These are phyloP conservation scores for Carpatolechia fugitivella DNA, from an alignment of 2,888 invertebrate species.

Conservation along the genomic window DNA sequence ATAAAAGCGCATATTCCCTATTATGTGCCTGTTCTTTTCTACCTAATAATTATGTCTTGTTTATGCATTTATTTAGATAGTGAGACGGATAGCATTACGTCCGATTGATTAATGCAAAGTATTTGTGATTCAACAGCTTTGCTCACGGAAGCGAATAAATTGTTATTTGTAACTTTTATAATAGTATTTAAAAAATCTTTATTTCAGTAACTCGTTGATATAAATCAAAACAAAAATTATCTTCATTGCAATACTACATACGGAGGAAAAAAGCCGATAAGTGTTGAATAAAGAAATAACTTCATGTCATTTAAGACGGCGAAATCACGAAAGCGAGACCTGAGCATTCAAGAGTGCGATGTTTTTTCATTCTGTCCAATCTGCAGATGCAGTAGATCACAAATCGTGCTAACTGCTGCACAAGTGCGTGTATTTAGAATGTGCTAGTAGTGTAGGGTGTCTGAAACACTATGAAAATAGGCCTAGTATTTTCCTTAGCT, in stretches of 20 bases:
- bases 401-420: not conserved
- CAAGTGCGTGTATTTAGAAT: no score
- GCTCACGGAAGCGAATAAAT: not conserved
- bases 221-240: not conserved
- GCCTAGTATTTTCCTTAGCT: no score
- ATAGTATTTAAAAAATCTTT: no score
- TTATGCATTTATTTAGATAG: not conserved
- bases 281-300: constrained; percentile 7
- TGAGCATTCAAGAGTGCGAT: constrained; percentile 1
- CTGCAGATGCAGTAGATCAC: not conserved
- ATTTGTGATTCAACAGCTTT: not conserved
- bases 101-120: not conserved
- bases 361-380: not conserved
- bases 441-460: no score
- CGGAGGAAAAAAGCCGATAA: constrained; percentile 1
- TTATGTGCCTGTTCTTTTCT: no score
- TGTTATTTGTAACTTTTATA: no score
- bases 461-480: no score
- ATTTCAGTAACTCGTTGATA: not conserved
- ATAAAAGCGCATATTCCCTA: no score
- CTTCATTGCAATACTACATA: not conserved
- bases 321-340: constrained; percentile 11
- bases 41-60: not conserved
- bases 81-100: not conserved
- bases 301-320: not conserved